Conservation (phyloP, 2,888 invertebrate species). For the Drosophila mercatorum region DNA sequence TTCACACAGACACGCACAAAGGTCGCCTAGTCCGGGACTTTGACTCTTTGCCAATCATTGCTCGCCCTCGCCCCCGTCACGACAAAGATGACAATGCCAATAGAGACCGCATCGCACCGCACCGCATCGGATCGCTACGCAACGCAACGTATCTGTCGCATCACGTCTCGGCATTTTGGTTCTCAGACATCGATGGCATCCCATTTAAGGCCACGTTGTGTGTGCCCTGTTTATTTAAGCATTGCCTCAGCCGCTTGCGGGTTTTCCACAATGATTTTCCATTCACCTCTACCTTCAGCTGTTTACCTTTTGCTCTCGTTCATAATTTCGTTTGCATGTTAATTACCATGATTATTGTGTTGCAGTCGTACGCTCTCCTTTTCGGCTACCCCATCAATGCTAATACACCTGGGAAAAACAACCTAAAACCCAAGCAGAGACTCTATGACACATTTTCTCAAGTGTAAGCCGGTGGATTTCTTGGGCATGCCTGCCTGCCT, state of each 20-base stretch:
- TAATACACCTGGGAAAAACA: slow-evolving; percentile 62
- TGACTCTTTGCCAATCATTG: slow-evolving; percentile 81
- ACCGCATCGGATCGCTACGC: slow-evolving; percentile 35
- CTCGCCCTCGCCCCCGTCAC: slow-evolving; percentile 24
- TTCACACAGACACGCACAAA: slow-evolving; percentile 62
- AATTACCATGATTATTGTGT: slow-evolving; percentile 78
- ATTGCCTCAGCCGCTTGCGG: slow-evolving; percentile 36
- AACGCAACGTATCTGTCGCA: slow-evolving; percentile 62
- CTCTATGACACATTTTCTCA: slow-evolving; percentile 42
- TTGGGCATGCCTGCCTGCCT: background rate
- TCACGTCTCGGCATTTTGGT: slow-evolving; percentile 65
- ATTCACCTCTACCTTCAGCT: slow-evolving; percentile 49
- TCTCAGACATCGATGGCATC: slow-evolving; percentile 63
- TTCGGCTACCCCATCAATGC: slow-evolving; percentile 19
- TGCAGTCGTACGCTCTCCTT: slow-evolving; percentile 53
- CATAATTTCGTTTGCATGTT: slow-evolving; percentile 80
- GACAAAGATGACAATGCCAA: slow-evolving; percentile 65
- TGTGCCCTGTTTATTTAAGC: slow-evolving; percentile 67
- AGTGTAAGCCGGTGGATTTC: slow-evolving; percentile 17
- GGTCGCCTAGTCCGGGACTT: slow-evolving; percentile 67
- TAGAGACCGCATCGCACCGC: slow-evolving; percentile 58
- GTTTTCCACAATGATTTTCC: slow-evolving; percentile 65
- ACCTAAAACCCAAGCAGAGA: slow-evolving; percentile 26
- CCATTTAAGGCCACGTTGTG: slow-evolving; percentile 54
- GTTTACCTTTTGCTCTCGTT: slow-evolving; percentile 60